phyloP scores from a whole-genome alignment of 2,113 vertebrate species.

The Chaetodon trifascialis region DNA sequence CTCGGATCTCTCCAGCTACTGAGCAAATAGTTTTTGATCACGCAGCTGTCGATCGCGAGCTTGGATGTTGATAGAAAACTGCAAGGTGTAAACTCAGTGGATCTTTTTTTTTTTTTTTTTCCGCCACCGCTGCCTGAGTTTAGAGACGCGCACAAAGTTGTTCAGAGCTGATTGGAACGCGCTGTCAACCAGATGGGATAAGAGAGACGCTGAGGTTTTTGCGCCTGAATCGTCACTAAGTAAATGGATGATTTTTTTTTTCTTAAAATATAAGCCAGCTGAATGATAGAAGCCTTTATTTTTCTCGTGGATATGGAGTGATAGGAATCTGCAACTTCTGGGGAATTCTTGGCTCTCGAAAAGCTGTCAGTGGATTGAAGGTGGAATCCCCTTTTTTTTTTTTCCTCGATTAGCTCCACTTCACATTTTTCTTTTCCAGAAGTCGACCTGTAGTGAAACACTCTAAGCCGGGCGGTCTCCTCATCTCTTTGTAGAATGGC shows the following conservation, averaged over 20 bases:
- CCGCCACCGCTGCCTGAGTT: slow-evolving; percentile 21
- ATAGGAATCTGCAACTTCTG: slow-evolving; percentile 66
- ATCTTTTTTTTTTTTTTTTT: slow-evolving; percentile 21
- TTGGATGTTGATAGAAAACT: slow-evolving; percentile 48
- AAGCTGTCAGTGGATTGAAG: slow-evolving; percentile 68
- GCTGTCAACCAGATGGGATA: slow-evolving; percentile 61
- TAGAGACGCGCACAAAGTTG: slow-evolving; percentile 65
- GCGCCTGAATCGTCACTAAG: slow-evolving; percentile 17
- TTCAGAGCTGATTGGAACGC: slow-evolving; percentile 37
- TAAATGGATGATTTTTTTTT: slow-evolving; percentile 51
- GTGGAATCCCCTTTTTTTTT: slow-evolving; percentile 51
- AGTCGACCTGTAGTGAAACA: slow-evolving; percentile 27
- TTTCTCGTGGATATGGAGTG: slow-evolving; percentile 64
- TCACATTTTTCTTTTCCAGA: slow-evolving; percentile 3
- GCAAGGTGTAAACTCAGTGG: slow-evolving; percentile 42
- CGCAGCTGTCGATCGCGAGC: background rate
- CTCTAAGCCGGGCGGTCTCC: slow-evolving; percentile 46
- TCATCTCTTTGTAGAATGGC: slow-evolving; percentile 91
- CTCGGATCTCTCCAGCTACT: slow-evolving; percentile 40
- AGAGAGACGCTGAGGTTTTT: slow-evolving; percentile 33
- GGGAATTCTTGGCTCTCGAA: slow-evolving; percentile 55
- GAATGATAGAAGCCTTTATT: slow-evolving; percentile 15
- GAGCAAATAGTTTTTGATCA: slow-evolving; percentile 35
- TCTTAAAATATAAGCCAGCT: slow-evolving; percentile 17
- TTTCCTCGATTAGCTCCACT: background rate